Percentiles rank a stretch among this genome's conserved stretches.
phyloP scores from a whole-genome alignment of 2,113 vertebrate genomes.

The Illadopsis cleaveri region DNA sequence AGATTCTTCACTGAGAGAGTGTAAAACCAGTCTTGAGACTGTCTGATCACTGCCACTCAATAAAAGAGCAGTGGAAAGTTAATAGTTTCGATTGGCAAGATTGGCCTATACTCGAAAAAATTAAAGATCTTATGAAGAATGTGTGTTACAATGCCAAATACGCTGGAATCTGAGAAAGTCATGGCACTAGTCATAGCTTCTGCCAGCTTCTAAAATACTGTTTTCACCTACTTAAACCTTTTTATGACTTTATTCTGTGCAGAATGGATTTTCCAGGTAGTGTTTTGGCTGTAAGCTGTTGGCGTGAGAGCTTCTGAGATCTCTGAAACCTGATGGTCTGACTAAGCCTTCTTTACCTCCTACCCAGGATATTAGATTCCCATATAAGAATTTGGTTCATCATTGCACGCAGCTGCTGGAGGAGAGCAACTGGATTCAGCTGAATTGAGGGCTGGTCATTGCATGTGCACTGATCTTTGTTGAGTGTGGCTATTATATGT shows the following conservation, averaged over 20 bases:
- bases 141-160: neutral
- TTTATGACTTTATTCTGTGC: neutral
- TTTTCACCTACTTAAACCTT: slow-evolving; percentile 19
- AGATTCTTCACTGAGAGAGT: neutral
- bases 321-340: neutral
- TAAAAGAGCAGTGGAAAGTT: slow-evolving; percentile 8
- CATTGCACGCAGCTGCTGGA: neutral
- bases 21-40: neutral
- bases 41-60: neutral
- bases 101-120: neutral
- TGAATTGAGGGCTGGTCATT: neutral
- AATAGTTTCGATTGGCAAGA: neutral
- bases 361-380: neutral
- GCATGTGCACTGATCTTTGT: neutral
- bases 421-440: slow-evolving; percentile 14
- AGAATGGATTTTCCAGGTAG: slow-evolving; percentile 25
- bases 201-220: neutral
- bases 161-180: neutral
- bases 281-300: neutral
- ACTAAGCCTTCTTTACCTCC: neutral
- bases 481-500: neutral
- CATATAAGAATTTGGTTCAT: neutral
- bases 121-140: neutral
- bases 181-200: neutral
- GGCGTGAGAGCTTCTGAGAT: neutral